Conservation (phyloP, 1,140 invertebrate genomes). For the Conus betulinus region DNA sequence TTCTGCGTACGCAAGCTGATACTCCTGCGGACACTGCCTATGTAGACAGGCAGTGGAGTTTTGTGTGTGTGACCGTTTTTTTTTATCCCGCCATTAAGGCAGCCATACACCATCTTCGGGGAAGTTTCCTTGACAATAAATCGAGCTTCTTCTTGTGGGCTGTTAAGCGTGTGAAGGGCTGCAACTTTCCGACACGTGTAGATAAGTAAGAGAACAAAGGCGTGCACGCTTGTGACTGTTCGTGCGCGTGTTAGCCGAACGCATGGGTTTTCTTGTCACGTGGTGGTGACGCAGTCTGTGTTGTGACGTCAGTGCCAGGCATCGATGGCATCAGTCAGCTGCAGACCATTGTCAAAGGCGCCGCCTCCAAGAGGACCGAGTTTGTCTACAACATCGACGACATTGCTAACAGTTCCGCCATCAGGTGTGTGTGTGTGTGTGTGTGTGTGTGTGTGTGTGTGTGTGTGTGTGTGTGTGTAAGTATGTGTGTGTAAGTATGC, state of each 20-base stretch:
- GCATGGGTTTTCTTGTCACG: background rate
- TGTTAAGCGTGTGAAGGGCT: no score
- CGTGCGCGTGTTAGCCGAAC: background rate
- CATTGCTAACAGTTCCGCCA: slow-evolving; percentile 18
- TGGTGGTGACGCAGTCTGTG: background rate
- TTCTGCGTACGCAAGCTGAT: no score
- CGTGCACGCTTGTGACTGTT: background rate
- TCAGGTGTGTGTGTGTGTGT: slow-evolving; percentile 13
- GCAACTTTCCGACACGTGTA: no score
- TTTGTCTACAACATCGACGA: slow-evolving; percentile 69
- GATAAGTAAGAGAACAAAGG: background rate
- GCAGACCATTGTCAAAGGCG: slow-evolving; percentile 19
- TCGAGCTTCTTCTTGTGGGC: no score
- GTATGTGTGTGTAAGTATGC: no score
- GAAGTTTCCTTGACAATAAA: no score
- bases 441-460: background rate
- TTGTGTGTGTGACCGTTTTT: no score
- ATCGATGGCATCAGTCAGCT: slow-evolving; percentile 38
- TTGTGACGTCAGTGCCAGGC: background rate
- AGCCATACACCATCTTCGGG: no score
- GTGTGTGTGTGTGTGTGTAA: background rate
- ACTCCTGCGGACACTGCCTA: no score
- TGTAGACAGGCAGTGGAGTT: no score
- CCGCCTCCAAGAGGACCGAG: slow-evolving; percentile 51
- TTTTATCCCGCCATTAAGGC: no score